Percentiles rank a stretch among this genome's conserved stretches.
These are phyloP conservation scores for Otis tarda DNA, from an alignment of 2,113 vertebrate genomes.

Conservation along the genomic window DNA sequence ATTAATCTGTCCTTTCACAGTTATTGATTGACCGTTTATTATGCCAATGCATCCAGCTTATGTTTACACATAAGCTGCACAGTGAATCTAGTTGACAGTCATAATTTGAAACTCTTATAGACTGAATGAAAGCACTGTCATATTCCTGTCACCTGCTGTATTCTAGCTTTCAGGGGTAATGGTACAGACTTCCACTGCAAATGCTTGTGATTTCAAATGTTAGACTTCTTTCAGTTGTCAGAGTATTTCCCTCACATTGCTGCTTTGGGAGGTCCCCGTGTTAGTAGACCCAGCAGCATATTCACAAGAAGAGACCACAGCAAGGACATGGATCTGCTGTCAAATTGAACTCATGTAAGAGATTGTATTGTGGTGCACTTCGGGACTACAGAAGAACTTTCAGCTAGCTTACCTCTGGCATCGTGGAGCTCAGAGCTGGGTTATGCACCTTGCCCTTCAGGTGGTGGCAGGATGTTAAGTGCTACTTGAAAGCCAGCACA, in stretches of 20 bases:
- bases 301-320: background rate
- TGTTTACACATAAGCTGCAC: slow-evolving; percentile 23
- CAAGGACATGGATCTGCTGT: background rate
- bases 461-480: background rate
- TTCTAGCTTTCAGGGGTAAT: background rate
- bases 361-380: background rate
- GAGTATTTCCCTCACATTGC: background rate
- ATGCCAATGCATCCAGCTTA: slow-evolving; percentile 40
- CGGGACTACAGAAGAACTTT: background rate
- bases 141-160: background rate
- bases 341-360: background rate
- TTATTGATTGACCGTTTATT: slow-evolving; percentile 30
- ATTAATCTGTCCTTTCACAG: slow-evolving; percentile 42
- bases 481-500: background rate
- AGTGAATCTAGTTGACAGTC: background rate
- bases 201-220: background rate
- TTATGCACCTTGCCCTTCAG: background rate
- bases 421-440: background rate
- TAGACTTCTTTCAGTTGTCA: background rate
- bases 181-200: background rate
- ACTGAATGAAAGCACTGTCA: background rate
- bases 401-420: background rate
- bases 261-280: background rate
- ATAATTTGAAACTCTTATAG: background rate
- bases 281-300: background rate